These are phyloP conservation scores for Tetragonisca angustula DNA, from an alignment of 2,888 invertebrate genomes.

Conservation along the genomic window DNA sequence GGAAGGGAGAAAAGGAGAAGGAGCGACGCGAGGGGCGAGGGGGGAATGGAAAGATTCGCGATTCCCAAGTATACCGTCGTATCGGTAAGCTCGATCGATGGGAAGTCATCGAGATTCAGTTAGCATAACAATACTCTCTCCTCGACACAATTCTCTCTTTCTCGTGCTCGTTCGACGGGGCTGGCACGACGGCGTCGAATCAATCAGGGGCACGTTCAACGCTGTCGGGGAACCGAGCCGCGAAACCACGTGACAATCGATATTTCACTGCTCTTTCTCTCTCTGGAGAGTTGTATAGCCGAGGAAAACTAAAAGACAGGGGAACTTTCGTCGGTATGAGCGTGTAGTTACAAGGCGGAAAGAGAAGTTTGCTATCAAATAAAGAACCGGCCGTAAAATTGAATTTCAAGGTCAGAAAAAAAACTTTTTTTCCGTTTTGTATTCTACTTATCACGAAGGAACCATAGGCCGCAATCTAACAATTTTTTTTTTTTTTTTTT, in stretches of 20 bases:
- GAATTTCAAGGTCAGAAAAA: no score
- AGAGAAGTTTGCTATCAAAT: no score
- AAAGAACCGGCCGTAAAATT: no score
- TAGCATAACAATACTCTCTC: constrained; percentile 70
- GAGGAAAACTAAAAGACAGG: neutral
- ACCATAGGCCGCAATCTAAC: no score
- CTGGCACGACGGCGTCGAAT: constrained; percentile 52
- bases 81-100: constrained; percentile 67
- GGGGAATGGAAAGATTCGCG: constrained; percentile 65
- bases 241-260: constrained; percentile 69
- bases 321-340: neutral
- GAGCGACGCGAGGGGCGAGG: constrained; percentile 44
- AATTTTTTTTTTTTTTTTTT: no score
- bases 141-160: constrained; percentile 55
- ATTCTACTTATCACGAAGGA: no score
- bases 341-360: no score
- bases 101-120: constrained; percentile 70
- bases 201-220: constrained; percentile 65
- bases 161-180: neutral
- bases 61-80: constrained; percentile 57
- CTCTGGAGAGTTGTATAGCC: constrained; percentile 28
- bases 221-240: constrained; percentile 53
- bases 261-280: constrained; percentile 56
- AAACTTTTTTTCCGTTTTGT: no score
- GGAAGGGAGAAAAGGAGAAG: neutral